phyloP scores from a whole-genome alignment of 2,797 vertebrate genomes.

The Neosilurus hyrtlii region DNA sequence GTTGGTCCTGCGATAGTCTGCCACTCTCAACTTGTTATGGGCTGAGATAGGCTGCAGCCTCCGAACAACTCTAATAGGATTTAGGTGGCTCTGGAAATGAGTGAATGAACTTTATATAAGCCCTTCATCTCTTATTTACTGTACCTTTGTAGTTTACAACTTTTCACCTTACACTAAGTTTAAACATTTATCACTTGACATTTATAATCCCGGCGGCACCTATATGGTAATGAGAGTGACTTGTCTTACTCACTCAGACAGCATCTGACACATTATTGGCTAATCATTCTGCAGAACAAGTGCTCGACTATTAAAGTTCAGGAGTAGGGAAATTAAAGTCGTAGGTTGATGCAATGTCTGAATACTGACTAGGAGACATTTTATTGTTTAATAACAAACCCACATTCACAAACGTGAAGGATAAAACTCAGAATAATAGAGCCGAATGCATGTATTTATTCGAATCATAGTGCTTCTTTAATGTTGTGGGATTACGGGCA shows the following conservation, averaged over 20 bases:
- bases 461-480: background rate
- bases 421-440: too few relatives aligned
- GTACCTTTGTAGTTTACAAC: background rate
- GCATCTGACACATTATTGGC: background rate
- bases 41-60: too few relatives aligned
- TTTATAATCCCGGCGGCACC: background rate
- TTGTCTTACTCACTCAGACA: background rate
- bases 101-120: background rate
- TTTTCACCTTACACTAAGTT: background rate
- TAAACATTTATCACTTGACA: background rate
- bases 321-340: background rate
- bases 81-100: too few relatives aligned
- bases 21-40: too few relatives aligned
- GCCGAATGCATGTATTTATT: background rate
- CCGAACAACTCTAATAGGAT: too few relatives aligned
- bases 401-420: background rate
- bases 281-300: background rate
- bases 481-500: background rate
- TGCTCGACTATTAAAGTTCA: background rate
- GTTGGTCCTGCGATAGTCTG: too few relatives aligned
- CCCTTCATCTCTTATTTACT: background rate
- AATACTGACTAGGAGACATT: background rate
- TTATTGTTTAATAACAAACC: background rate
- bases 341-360: background rate
- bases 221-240: background rate